Evolutionary conservation across 2,888 invertebrate genomes (phyloP), one percentile per base, ranked within the genome.

Genomic region (Sceliomorpha sp.): DNA sequence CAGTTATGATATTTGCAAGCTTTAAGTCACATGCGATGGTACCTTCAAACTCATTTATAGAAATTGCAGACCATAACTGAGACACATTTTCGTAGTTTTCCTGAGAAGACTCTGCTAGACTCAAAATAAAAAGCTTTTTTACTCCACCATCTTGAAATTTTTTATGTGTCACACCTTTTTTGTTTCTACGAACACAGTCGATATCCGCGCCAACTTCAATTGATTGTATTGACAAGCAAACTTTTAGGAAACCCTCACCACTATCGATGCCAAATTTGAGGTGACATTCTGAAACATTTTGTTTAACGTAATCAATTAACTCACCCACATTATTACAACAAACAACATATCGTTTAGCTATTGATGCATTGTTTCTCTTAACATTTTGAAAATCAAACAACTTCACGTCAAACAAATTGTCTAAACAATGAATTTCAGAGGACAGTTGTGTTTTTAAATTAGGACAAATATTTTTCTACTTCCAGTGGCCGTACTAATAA

Each of bases 71-170:
- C 47, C 32, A 64, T 17, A 58, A 10, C 14, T 56, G 37, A 9
- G 6, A 2, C 1, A 56, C 44, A 27, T 64, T 56, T 17, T 36
- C 32, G 12, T 56, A 63, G 17, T 63, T 63, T 29, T 63, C 63
- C 26, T 63, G 45, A 8, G 42, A 20, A 44, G 2, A 14, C 7
- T 8, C 13, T 8, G 45, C 51, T 12, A 62, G 8, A 1, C 15
- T 47, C 1, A 45, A 34, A 6, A 53, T 12, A 5, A 47, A 24
- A 7, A 63, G 26, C 26, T 29, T 55, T 4, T 55, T 39, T 6
- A 34, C 47, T 1, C 40, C 42, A 13, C 17, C 12, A 40, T 64
- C 63, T 42, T 39, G 24, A 20, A 56, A 64, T 6, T 14, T 26
- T 17, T 50, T 44, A 9, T 8, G 24, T 24, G 9, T 9, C 2